A percentile compares a stretch with the other conserved stretches of the same genome.
Conservation (phyloP, 30 jellyfish, hydroid and myxozoan species). For the Aurelia sp. region DNA sequence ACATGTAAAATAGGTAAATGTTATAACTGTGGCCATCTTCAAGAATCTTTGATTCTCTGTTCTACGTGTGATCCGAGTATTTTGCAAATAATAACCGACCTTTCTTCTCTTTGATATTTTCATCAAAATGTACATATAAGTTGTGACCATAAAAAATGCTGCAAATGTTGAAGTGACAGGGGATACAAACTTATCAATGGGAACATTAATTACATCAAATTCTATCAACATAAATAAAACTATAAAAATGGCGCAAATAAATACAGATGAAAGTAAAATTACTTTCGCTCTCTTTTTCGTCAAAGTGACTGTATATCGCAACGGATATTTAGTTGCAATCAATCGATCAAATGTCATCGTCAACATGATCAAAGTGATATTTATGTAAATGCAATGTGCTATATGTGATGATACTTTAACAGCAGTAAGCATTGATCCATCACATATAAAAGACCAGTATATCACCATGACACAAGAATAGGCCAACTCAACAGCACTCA, state of each 20-base stretch:
- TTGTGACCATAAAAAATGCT: background rate
- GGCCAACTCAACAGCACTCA: background rate
- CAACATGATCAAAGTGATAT: background rate
- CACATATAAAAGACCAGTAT: too few species aligned
- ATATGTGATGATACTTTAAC: background rate
- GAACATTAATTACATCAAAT: background rate
- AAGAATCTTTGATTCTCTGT: background rate
- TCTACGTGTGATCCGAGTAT: background rate
- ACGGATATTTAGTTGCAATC: background rate
- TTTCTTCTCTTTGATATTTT: background rate
- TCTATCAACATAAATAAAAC: background rate
- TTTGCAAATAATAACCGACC: background rate
- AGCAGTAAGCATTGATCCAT: background rate
- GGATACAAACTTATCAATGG: background rate
- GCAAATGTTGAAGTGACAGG: background rate
- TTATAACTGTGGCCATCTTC: background rate
- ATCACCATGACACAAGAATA: background rate
- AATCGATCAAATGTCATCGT: background rate
- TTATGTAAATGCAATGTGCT: background rate
- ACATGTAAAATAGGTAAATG: background rate
- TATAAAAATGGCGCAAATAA: background rate
- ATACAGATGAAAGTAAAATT: background rate
- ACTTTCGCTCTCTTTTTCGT: background rate
- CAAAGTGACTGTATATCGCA: background rate
- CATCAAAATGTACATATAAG: background rate